Evolutionary conservation across 2,113 vertebrate genomes (phyloP), one percentile per base, ranked within the genome.

Genomic region (Protobothrops mucrosquamatus): DNA sequence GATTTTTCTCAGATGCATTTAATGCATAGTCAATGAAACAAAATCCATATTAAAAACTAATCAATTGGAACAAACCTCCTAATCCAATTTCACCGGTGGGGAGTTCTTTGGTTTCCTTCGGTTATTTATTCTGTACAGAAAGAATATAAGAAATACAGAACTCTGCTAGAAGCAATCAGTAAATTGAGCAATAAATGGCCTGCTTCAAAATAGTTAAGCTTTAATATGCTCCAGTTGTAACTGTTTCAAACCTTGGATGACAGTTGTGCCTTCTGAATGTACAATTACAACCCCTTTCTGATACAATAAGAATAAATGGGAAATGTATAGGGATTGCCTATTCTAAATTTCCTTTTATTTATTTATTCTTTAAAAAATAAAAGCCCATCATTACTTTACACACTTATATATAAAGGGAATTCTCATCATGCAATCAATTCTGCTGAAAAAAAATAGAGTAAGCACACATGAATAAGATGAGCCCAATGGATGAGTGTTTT

Each of bases 21-120:
- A 86, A 86, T 91, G 59, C 46, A 51, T n/a, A n/a, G 34, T 87
- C 26, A 87, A 91, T 91, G 55, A 59, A 55, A 86, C 89, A 90
- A 91, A 86, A 59, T 91, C 54, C 55, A 59, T 85, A 56, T 91
- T 57, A 86, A 86, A 91, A 59, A 55, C 34, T 87, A 48, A 51
- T 48, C 24, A 92, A 6, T 34, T 87, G 85, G 55, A 48, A 87
- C 26, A 59, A 92, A 51, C 43, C 86, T 29, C 54, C 39, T 85
- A n/a, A 59, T 86, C 74, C 34, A 91, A 86, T 48, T 57, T 39
- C 52, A 29, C 74, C 10, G 39, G 52, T 85, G 51, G 90, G 54
- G 22, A 23, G 22, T 55, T 34, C n/a, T 55, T 85, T 91, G 7
- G 20, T 55, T 10, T 87, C 23, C 85, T 8, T 57, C 4, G 1